Percentiles rank a stretch among this genome's conserved stretches.
phyloP scores from a whole-genome alignment of 2,797 vertebrate genomes.

The Microctenopoma stevenorrisi region DNA sequence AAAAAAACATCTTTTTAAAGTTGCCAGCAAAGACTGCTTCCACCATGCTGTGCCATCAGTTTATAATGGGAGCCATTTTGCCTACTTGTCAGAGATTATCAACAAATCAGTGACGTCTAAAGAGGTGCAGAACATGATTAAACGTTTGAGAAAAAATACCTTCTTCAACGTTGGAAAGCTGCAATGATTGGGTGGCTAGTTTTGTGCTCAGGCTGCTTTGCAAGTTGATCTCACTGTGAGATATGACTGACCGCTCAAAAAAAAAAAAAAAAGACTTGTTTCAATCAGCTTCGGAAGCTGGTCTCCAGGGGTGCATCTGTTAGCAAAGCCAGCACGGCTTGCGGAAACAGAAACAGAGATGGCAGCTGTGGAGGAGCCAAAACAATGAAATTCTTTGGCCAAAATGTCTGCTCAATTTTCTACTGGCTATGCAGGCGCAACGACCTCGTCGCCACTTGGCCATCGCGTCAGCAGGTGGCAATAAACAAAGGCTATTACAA shows the following conservation, averaged over 20 bases:
- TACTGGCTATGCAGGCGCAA: slow-evolving; percentile 16
- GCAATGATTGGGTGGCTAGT: slow-evolving; percentile 25
- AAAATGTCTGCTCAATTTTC: slow-evolving; percentile 42
- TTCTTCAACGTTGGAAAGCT: slow-evolving; percentile 38
- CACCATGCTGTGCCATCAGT: slow-evolving; percentile 47
- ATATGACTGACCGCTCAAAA: slow-evolving; percentile 26
- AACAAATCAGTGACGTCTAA: slow-evolving; percentile 51
- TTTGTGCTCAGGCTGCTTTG: slow-evolving; percentile 30
- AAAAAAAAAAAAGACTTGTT: slow-evolving; percentile 37
- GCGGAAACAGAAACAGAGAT: slow-evolving; percentile 26
- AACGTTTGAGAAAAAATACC: slow-evolving; percentile 19
- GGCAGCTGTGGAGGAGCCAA: slow-evolving; percentile 20
- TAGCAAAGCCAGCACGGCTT: slow-evolving; percentile 34
- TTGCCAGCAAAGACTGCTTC: slow-evolving; percentile 18
- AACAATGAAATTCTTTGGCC: slow-evolving; percentile 32
- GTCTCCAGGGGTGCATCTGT: slow-evolving; percentile 41
- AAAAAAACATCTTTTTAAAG: slow-evolving; percentile 10
- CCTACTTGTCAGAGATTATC: slow-evolving; percentile 38
- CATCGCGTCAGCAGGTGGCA: slow-evolving; percentile 53
- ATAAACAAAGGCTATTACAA: slow-evolving; percentile 27
- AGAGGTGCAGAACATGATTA: slow-evolving; percentile 32
- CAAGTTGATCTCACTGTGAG: slow-evolving; percentile 40
- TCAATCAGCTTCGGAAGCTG: slow-evolving; percentile 49
- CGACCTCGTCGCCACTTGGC: slow-evolving; percentile 17
- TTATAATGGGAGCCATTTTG: slow-evolving; percentile 49